Evolutionary conservation across 1,140 invertebrate genomes (phyloP), one percentile per base, ranked within the genome.

Genomic region (Zaprionus nigranus): DNA sequence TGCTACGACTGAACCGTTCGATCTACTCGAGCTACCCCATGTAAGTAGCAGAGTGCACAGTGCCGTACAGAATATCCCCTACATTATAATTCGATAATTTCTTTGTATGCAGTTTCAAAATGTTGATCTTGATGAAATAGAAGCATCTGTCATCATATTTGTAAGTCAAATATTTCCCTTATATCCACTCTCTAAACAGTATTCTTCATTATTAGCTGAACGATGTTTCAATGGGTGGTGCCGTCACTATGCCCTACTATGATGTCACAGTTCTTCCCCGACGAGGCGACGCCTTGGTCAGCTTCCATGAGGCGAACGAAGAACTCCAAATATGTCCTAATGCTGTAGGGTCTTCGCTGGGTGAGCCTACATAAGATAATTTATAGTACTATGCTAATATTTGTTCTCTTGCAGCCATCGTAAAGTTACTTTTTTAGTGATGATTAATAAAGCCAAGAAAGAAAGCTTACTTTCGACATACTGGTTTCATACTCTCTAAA

Each of bases 321-420:
- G 24, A 67, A 11, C 64, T 62, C 34, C 75, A 51, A 1, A 15
- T 88, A 26, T 88, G 84, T 4, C 83, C 83, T 28, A 83, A 65
- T 61, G 36, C 88, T 2, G 40, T 59, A 24, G 81, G 70, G 13
- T 63, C 24, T 7, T 74, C 80, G 7, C 17, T 81, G 24, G 78
- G 83, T 87, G 24, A 51, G 46, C 17, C 3, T 24, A 1, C 4
- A 2, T 15, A 11, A 3, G 15, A 12, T 36, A 7, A 4, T 0
- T 4, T 11, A 15, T 15, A 5, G 6, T 58, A 13, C 13, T 26
- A 28, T 2, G 9, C 12, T 5, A 58, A 20, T 12, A 24, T 20
- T 24, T 17, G n/a, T 24, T 36, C 40, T 43, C 6, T 43, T 81
- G 5, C 66, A 87, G 83, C 78, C 5, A 53, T 83, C 20, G 34